phyloP scores from a whole-genome alignment of 2,113 vertebrate genomes.

The Petrocephalus microphthalmus region DNA sequence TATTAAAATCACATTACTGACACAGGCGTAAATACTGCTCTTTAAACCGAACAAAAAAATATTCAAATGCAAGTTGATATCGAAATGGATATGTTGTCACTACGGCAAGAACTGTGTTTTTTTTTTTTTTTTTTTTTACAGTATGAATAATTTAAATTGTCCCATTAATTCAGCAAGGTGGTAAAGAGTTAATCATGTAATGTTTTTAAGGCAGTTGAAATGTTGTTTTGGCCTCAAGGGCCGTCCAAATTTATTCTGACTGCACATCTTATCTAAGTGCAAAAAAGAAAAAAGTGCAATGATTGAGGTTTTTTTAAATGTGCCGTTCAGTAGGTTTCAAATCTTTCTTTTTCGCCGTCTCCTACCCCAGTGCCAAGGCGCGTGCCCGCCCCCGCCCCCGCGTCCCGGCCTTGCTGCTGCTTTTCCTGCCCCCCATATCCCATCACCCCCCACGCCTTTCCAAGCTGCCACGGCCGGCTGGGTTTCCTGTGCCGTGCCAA shows the following conservation, averaged over 20 bases:
- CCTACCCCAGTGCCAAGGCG: background rate
- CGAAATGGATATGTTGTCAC: background rate
- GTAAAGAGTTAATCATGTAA: background rate
- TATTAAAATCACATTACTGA: background rate
- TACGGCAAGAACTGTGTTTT: background rate
- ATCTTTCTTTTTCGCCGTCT: background rate
- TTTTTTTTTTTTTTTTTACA: background rate
- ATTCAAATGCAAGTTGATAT: background rate
- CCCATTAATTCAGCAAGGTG: background rate
- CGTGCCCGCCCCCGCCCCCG: background rate
- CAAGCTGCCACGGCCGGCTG: background rate
- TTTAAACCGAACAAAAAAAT: background rate
- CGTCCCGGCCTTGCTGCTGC: background rate
- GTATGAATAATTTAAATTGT: background rate
- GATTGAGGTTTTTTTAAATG: background rate
- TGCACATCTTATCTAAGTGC: background rate
- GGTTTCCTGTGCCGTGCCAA: background rate
- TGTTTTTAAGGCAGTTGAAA: background rate
- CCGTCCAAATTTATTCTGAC: background rate
- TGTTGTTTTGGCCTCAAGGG: background rate
- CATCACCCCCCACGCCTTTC: slow-evolving; percentile 14
- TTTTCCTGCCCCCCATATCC: background rate
- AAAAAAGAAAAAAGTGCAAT: too few species aligned
- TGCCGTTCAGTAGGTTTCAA: background rate
- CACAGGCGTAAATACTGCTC: background rate